Percentiles rank a stretch among this genome's conserved stretches.
Conservation (phyloP, 2,888 invertebrate species). For the Lamellibrachia columna region DNA sequence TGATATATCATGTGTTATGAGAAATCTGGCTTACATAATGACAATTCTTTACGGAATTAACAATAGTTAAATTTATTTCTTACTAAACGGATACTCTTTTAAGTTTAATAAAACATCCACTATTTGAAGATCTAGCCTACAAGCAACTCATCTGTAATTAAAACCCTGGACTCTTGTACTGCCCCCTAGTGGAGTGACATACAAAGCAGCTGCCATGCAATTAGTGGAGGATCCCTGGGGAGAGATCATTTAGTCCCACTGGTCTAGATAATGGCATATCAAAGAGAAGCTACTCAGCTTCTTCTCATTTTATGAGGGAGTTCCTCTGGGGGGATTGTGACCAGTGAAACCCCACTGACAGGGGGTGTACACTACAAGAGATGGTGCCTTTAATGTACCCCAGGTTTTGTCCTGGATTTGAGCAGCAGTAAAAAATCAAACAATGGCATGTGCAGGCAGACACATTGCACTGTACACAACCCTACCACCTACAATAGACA, state of each 20-base stretch:
- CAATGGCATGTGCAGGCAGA: not conserved
- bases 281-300: not conserved
- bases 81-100: too few species aligned
- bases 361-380: not conserved
- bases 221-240: conserved; percentile 1
- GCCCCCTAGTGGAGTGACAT: not conserved
- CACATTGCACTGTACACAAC: not conserved
- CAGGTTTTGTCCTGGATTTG: not conserved
- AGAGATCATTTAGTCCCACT: conserved; percentile 16
- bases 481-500: not conserved
- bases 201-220: not conserved
- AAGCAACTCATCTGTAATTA: not conserved
- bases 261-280: not conserved
- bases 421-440: not conserved
- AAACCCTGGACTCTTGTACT: not conserved
- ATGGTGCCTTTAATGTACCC: too few species aligned
- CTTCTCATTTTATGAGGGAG: not conserved
- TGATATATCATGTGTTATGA: not conserved
- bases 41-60: not conserved
- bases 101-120: not conserved
- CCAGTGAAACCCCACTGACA: not conserved
- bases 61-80: not conserved
- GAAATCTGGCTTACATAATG: not conserved
- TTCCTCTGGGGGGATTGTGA: not conserved
- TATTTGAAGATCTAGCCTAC: not conserved